Evolutionary conservation across 2,888 invertebrate genomes (phyloP).

Genomic region (Spatulosminthurus flaviceps): DNA sequence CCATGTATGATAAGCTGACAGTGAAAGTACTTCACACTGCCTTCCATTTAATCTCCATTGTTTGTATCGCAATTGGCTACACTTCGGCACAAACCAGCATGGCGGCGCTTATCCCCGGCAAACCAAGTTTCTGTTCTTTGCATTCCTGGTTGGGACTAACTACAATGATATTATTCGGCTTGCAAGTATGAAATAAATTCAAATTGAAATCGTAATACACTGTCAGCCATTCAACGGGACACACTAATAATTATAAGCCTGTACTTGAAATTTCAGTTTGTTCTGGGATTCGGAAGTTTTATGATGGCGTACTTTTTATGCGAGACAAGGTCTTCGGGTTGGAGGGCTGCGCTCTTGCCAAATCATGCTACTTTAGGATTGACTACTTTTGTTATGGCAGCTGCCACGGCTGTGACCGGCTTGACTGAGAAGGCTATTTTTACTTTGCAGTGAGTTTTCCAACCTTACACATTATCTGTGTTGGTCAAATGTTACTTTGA

Average conservation of each 20-base stretch:
- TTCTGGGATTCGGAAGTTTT: background rate
- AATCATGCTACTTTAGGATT: background rate
- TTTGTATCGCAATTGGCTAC: background rate
- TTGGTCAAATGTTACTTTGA: too few relatives aligned
- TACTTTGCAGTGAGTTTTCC: background rate
- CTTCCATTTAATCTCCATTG: background rate
- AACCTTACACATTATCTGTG: too few relatives aligned
- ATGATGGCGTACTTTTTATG: background rate
- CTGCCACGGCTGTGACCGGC: background rate
- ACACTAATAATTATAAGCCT: background rate
- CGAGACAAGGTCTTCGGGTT: background rate
- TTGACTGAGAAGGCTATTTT: slow-evolving; percentile 7
- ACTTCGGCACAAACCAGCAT: background rate
- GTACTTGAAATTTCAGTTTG: background rate
- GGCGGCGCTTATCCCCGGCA: background rate
- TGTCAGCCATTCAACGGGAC: too few relatives aligned
- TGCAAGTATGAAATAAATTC: background rate
- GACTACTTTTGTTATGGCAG: slow-evolving; percentile 4
- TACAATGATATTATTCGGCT: background rate
- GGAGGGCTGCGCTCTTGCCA: background rate
- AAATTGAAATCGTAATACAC: too few relatives aligned
- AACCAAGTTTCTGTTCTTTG: background rate
- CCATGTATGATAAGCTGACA: background rate
- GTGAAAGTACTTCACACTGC: slow-evolving; percentile 7
- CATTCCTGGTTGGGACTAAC: slow-evolving; percentile 1